A percentile compares a stretch with the other conserved stretches of the same genome.
phyloP scores from a whole-genome alignment of 2,797 vertebrate species.

The Rhynchonycteris naso region DNA sequence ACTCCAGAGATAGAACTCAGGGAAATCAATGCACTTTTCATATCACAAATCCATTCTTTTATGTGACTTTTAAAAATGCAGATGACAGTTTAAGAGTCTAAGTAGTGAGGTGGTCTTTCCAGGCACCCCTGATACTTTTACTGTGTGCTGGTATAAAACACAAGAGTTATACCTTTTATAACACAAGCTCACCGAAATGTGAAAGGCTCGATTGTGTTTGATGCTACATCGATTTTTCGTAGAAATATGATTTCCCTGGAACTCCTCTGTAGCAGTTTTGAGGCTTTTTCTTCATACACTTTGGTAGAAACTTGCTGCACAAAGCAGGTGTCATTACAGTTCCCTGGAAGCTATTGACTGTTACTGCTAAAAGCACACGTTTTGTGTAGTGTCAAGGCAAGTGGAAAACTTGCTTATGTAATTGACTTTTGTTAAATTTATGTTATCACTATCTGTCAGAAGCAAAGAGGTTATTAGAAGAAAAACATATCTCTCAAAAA shows the following conservation, averaged over 20 bases:
- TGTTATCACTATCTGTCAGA: background rate
- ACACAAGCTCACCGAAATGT: constrained; percentile 5
- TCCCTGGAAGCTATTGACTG: background rate
- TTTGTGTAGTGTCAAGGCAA: background rate
- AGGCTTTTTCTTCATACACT: background rate
- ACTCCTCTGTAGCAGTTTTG: background rate
- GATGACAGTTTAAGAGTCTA: constrained; percentile 53
- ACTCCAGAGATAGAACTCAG: constrained; percentile 41
- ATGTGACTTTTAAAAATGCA: constrained; percentile 67
- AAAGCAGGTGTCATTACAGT: background rate
- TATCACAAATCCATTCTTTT: constrained; percentile 24
- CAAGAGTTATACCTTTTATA: constrained; percentile 58
- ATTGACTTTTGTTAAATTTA: constrained; percentile 45
- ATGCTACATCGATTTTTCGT: constrained; percentile 62
- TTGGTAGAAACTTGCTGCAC: background rate
- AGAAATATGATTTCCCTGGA: constrained; percentile 51
- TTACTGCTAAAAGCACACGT: background rate
- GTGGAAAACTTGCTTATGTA: background rate
- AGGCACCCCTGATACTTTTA: constrained; percentile 25
- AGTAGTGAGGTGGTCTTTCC: constrained; percentile 51
- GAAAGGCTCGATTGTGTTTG: constrained; percentile 19
- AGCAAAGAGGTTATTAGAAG: background rate
- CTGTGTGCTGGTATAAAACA: background rate
- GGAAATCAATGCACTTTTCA: constrained; percentile 13
- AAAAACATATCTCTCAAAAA: background rate